phyloP scores from a whole-genome alignment of 2,797 vertebrate genomes.

The Pteronotus mesoamericanus region DNA sequence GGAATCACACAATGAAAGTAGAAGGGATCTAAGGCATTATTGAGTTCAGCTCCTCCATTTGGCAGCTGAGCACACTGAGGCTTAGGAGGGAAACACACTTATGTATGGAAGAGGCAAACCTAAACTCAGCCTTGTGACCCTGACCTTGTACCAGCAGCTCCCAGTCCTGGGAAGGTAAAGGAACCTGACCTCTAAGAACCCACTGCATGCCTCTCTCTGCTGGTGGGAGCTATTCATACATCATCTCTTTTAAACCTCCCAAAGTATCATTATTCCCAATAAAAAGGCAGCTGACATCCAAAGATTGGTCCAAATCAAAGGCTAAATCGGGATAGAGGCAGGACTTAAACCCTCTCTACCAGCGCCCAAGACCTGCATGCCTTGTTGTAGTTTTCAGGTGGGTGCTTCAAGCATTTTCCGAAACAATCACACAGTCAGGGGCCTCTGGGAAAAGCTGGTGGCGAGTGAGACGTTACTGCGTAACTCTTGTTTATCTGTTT shows the following conservation, averaged over 20 bases:
- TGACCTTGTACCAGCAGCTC: background rate
- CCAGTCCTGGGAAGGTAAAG: background rate
- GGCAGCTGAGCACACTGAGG: background rate
- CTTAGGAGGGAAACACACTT: background rate
- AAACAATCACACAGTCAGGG: background rate
- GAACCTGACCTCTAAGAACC: background rate
- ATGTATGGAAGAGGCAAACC: background rate
- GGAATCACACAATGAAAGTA: background rate
- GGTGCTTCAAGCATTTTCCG: background rate
- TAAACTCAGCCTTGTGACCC: background rate
- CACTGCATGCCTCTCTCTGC: background rate
- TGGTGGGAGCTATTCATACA: background rate
- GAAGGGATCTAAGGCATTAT: background rate
- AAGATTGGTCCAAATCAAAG: background rate
- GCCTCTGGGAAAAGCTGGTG: slow-evolving; percentile 34
- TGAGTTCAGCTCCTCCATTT: background rate
- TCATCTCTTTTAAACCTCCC: background rate
- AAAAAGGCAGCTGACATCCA: background rate
- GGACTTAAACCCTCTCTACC: background rate
- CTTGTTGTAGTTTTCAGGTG: background rate
- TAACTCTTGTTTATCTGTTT: slow-evolving; percentile 44
- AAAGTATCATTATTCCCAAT: background rate
- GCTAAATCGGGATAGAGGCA: background rate
- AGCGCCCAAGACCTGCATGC: background rate
- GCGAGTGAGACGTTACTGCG: slow-evolving; percentile 31